Percentiles rank a stretch among this genome's conserved stretches.
These are phyloP conservation scores for Drosophila paramelanica DNA, from an alignment of 2,888 invertebrate genomes.

Conservation along the genomic window DNA sequence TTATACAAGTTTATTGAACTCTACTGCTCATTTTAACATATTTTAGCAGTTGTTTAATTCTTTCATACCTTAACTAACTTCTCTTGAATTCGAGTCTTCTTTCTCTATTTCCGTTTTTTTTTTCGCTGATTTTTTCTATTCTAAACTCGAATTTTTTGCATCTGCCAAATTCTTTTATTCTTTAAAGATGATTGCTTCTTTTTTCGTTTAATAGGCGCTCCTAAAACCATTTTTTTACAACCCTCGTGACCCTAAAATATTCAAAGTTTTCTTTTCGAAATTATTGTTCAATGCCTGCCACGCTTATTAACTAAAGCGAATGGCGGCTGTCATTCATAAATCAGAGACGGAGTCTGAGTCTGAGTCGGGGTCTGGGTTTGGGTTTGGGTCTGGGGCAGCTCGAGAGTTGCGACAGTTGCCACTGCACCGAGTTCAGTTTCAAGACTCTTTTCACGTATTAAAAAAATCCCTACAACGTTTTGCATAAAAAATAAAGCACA, in stretches of 20 bases:
- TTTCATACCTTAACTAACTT: too few relatives aligned
- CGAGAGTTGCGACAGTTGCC: conserved; percentile 51
- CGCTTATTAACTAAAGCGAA: conserved; percentile 74
- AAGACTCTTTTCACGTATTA: conserved; percentile 65
- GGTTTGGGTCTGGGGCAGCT: conserved; percentile 30
- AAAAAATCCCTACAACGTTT: conserved; percentile 77
- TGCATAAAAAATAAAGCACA: conserved; percentile 77
- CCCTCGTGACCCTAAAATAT: background rate
- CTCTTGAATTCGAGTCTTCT: background rate
- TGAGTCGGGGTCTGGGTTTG: conserved; percentile 27
- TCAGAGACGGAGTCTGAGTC: conserved; percentile 38
- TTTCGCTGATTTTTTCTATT: too few relatives aligned
- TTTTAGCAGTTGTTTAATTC: too few relatives aligned
- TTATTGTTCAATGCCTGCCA: conserved; percentile 55
- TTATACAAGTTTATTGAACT: too few relatives aligned
- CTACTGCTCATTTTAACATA: too few relatives aligned
- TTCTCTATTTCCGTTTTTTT: background rate
- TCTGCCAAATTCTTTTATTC: background rate
- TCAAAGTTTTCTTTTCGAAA: background rate
- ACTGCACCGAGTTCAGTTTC: conserved; percentile 32
- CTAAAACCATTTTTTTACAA: background rate
- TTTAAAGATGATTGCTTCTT: background rate
- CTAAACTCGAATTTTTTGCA: background rate
- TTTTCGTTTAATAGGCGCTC: background rate
- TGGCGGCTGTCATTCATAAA: conserved; percentile 63